Conservation (phyloP, 2,888 invertebrate genomes). For the Xanthia icteritia region DNA sequence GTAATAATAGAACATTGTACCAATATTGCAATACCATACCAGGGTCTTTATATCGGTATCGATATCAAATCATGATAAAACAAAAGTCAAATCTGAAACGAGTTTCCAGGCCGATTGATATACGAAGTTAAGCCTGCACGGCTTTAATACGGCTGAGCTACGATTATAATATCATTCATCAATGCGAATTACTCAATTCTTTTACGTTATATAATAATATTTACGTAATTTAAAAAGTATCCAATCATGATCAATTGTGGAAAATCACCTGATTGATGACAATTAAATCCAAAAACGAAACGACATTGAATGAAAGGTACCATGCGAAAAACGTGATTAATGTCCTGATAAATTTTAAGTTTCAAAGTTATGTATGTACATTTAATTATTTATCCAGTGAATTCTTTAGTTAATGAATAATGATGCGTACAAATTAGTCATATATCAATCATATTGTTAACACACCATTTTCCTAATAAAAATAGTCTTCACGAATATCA, state of each 20-base stretch:
- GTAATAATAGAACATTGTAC: too few relatives aligned
- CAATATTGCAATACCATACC: too few relatives aligned
- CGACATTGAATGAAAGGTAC: background rate
- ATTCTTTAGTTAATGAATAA: constrained; percentile 1
- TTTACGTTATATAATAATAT: background rate
- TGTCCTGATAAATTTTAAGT: background rate
- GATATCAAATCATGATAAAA: background rate
- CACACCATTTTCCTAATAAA: background rate
- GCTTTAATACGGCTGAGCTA: background rate
- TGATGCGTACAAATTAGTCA: background rate
- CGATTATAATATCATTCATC: background rate
- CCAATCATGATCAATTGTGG: background rate
- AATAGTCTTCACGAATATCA: background rate
- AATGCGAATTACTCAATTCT: background rate
- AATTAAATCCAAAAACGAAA: background rate
- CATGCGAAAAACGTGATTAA: background rate
- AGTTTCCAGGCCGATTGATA: background rate
- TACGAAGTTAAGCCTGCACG: background rate
- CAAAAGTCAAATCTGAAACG: background rate
- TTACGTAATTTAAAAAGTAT: background rate
- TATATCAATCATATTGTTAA: background rate
- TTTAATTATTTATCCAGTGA: background rate
- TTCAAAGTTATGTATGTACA: background rate
- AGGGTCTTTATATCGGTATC: background rate
- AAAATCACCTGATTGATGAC: background rate